Conservation (phyloP, 2,113 vertebrate species). For the Oriolus oriolus region DNA sequence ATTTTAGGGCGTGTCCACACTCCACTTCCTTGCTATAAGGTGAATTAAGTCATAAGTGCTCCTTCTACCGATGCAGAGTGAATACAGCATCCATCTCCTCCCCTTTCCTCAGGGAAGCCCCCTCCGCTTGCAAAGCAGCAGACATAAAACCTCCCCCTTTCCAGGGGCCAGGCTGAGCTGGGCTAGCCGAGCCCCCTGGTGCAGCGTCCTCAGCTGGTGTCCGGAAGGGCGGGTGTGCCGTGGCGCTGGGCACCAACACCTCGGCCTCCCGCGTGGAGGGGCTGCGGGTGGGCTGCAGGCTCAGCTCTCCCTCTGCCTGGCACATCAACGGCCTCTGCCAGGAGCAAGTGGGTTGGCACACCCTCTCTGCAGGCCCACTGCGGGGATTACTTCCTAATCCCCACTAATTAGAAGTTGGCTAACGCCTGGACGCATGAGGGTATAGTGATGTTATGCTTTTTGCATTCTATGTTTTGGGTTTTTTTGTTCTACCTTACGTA, state of each 20-base stretch:
- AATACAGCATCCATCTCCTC: not conserved
- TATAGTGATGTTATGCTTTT: not conserved
- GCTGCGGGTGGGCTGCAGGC: not conserved
- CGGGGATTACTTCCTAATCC: constrained; percentile 30
- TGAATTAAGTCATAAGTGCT: not conserved
- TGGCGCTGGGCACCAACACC: too few species aligned
- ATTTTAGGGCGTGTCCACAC: not conserved
- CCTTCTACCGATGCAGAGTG: fast-evolving
- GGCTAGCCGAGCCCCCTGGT: fast-evolving
- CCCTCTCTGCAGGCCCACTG: not conserved
- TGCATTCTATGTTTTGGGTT: fast-evolving
- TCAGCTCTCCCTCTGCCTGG: not conserved
- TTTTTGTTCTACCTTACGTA: not conserved
- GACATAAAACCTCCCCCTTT: fast-evolving
- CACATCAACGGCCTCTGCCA: fast-evolving
- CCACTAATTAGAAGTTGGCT: constrained; percentile 21
- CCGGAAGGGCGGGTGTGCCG: not conserved
- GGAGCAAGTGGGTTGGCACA: not conserved
- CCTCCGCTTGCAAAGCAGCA: not conserved
- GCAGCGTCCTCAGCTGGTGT: not conserved
- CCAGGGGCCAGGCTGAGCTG: not conserved
- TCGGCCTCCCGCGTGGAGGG: fast-evolving
- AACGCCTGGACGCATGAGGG: not conserved
- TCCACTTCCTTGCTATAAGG: not conserved
- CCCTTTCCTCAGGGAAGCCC: not conserved